Evolutionary conservation across 1,140 invertebrate genomes (phyloP), one percentile per base, ranked within the genome.

Genomic region (Scaptomyza hsui): DNA sequence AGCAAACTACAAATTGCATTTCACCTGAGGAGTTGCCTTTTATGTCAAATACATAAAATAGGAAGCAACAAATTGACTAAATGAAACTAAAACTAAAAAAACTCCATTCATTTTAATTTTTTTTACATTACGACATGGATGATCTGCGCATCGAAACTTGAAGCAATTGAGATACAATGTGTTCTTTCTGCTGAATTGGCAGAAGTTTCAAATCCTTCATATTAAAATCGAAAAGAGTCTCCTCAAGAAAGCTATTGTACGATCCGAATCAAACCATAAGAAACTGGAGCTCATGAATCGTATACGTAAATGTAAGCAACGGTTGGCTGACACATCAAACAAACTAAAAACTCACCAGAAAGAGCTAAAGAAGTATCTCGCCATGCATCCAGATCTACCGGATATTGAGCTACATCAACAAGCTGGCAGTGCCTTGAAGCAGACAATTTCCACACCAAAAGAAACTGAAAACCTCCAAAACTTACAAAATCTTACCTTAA

Each of bases 161-260:
- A 77, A 63, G 9, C n/a, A 65, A 3, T 18, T 82, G 4, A 44
- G 62, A 3, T 51, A 63, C 1, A 53, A 49, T 0, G 19, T 70
- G 1, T n/a, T 35, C 37, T 81, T 51, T 5, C 9, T 59, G 0
- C 10, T 73, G 15, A 49, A 48, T 6, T 32, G 39, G 1, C 45
- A 55, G 9, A 47, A 55, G 3, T 70, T 56, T 1, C 39, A 73
- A n/a, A 0, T 18, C 6, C 55, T 57, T 18, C 52, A 69, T 19
- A 47, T 77, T 5, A 3, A 24, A 0, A 4, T 12, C 1, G 78
- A 82, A 18, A 29, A 61, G 2, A 21, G 48, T 6, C 39, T 24
- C 1, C 26, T 81, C 0, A 10, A 9, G 6, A 18, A 32, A 2
- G 55, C 49, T 13, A 2, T 56, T 1, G 1, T 19, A 0, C 12